Evolutionary conservation across 1,140 invertebrate species (phyloP).

Genomic region (Drosophila mojavensis): DNA sequence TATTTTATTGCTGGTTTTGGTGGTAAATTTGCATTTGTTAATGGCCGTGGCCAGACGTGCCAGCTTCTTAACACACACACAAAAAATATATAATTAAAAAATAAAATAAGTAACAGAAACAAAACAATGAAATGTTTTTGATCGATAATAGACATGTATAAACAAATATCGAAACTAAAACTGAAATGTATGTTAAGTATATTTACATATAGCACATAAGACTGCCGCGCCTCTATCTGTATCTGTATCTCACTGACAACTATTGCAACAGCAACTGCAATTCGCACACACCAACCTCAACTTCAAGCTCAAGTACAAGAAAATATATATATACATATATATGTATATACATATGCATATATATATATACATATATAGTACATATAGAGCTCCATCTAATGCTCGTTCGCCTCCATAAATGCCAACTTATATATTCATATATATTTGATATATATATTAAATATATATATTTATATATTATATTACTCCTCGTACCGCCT

Average conservation of each 20-base stretch:
- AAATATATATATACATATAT: neutral
- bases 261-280: slow-evolving; percentile 53
- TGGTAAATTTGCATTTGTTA: slow-evolving; percentile 81
- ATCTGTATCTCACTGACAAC: slow-evolving; percentile 60
- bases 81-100: slow-evolving; percentile 27
- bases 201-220: slow-evolving; percentile 58
- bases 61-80: slow-evolving; percentile 67
- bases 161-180: slow-evolving; percentile 63
- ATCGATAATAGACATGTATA: slow-evolving; percentile 62
- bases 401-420: slow-evolving; percentile 40
- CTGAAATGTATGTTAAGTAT: slow-evolving; percentile 66
- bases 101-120: slow-evolving; percentile 38
- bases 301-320: slow-evolving; percentile 36
- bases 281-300: slow-evolving; percentile 68
- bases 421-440: slow-evolving; percentile 42
- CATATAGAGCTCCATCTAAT: slow-evolving; percentile 21
- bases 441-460: slow-evolving; percentile 12
- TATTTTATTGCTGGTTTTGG: slow-evolving; percentile 81
- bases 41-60: slow-evolving; percentile 76
- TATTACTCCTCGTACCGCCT: slow-evolving; percentile 71
- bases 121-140: slow-evolving; percentile 61
- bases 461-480: slow-evolving; percentile 7
- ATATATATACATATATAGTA: neutral
- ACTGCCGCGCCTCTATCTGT: slow-evolving; percentile 56
- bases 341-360: too few species aligned